These are phyloP conservation scores for Triplophysa siluroides DNA, from an alignment of 2,113 vertebrate species.

Conservation along the genomic window DNA sequence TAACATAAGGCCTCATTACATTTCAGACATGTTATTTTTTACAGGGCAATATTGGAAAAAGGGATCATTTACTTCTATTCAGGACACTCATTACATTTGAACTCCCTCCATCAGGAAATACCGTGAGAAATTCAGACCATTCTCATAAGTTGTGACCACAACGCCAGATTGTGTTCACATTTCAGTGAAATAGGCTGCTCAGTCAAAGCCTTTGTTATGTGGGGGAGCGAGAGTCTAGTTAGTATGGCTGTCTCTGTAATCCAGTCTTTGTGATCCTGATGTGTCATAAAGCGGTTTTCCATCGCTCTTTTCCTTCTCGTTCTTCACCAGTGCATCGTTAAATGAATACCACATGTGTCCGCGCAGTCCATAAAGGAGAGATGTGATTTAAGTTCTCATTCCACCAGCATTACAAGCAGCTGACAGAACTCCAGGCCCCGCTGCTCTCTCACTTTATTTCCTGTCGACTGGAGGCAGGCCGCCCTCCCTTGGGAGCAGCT, in stretches of 20 bases:
- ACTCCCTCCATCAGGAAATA: conserved; percentile 37
- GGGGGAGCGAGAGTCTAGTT: conserved; percentile 58
- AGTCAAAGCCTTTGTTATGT: conserved; percentile 46
- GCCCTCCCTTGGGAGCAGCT: conserved; percentile 76
- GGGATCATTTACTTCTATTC: conserved; percentile 17
- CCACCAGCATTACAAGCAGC: conserved; percentile 69
- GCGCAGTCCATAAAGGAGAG: conserved; percentile 60
- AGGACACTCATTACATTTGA: conserved; percentile 45
- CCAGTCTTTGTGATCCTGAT: conserved; percentile 69
- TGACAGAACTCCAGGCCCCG: conserved; percentile 61
- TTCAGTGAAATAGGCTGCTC: conserved; percentile 44
- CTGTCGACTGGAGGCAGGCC: conserved; percentile 73
- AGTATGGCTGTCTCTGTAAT: conserved; percentile 67
- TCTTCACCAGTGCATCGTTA: conserved; percentile 69
- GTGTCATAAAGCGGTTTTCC: conserved; percentile 76
- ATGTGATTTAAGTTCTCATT: conserved; percentile 72
- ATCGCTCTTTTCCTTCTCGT: conserved; percentile 54
- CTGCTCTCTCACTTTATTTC: conserved; percentile 72
- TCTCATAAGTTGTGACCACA: conserved; percentile 61
- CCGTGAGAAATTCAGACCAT: conserved; percentile 57
- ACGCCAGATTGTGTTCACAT: conserved; percentile 59
- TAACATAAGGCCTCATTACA: neutral
- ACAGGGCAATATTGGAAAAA: neutral
- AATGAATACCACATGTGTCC: conserved; percentile 76
- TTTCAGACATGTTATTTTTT: neutral